Evolutionary conservation across 2,113 vertebrate species (phyloP).

Genomic region (Rhinolophus ferrumequinum): DNA sequence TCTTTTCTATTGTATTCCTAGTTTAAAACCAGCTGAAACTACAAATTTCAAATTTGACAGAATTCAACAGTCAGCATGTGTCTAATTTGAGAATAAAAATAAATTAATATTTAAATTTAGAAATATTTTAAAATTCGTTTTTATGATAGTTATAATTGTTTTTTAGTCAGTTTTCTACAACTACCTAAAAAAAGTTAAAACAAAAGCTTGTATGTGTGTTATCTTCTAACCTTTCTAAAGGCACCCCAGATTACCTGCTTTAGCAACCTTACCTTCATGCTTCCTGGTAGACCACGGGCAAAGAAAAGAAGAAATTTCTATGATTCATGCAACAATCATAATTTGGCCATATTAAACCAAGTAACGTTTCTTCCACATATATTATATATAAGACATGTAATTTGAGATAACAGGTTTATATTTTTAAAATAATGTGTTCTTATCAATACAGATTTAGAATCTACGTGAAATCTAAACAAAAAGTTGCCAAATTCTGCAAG

Average conservation of each 20-base stretch:
- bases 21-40: slow-evolving; percentile 37
- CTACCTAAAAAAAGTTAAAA: slow-evolving; percentile 7
- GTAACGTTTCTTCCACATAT: not conserved
- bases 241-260: not conserved
- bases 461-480: not conserved
- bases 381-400: not conserved
- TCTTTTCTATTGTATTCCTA: not conserved
- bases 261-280: not conserved
- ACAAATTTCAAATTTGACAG: slow-evolving; percentile 32
- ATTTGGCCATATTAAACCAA: not conserved
- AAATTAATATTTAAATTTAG: slow-evolving; percentile 16
- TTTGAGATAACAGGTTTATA: not conserved
- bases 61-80: not conserved
- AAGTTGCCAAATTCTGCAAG: not conserved
- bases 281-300: not conserved
- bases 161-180: slow-evolving; percentile 29
- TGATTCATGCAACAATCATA: not conserved
- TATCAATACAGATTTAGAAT: not conserved
- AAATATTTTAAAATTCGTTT: slow-evolving; percentile 37
- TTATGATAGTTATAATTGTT: not conserved
- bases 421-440: not conserved
- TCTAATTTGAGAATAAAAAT: not conserved
- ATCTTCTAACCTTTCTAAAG: not conserved
- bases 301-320: not conserved
- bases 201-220: not conserved